Conservation (phyloP, 2,888 invertebrate genomes). For the Lottia gigantea region DNA sequence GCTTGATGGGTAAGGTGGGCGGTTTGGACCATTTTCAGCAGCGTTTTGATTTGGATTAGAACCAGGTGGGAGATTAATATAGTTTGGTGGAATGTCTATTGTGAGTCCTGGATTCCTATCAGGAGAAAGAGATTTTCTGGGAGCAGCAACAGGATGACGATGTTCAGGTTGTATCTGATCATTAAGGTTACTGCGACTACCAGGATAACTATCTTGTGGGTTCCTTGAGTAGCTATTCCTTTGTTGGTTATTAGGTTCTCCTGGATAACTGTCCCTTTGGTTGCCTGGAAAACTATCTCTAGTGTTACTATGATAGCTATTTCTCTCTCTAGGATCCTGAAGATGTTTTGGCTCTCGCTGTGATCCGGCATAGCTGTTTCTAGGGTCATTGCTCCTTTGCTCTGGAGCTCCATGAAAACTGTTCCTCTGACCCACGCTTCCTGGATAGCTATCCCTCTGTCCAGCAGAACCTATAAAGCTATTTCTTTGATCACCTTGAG, state of each 20-base stretch:
- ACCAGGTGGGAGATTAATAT: constrained; percentile 43
- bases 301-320: background rate
- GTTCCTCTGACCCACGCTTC: constrained; percentile 1
- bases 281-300: constrained; percentile 19
- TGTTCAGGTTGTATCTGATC: background rate
- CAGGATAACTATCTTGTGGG: constrained; percentile 4
- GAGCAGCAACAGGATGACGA: constrained; percentile 1
- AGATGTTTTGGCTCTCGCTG: constrained; percentile 11
- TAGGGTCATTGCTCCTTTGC: constrained; percentile 6
- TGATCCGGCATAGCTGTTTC: constrained; percentile 2
- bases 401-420: constrained; percentile 13
- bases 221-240: background rate
- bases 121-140: background rate
- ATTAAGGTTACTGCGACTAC: background rate
- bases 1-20: constrained; percentile 61
- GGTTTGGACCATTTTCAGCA: constrained; percentile 38
- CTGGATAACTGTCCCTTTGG: constrained; percentile 11
- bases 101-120: constrained; percentile 17
- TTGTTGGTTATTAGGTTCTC: background rate
- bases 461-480: background rate
- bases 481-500: background rate
- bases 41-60: constrained; percentile 3
- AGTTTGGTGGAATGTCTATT: constrained; percentile 47
- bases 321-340: constrained; percentile 5
- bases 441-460: background rate